phyloP scores from a whole-genome alignment of 2,113 vertebrate species.

The Vulpes vulpes region DNA sequence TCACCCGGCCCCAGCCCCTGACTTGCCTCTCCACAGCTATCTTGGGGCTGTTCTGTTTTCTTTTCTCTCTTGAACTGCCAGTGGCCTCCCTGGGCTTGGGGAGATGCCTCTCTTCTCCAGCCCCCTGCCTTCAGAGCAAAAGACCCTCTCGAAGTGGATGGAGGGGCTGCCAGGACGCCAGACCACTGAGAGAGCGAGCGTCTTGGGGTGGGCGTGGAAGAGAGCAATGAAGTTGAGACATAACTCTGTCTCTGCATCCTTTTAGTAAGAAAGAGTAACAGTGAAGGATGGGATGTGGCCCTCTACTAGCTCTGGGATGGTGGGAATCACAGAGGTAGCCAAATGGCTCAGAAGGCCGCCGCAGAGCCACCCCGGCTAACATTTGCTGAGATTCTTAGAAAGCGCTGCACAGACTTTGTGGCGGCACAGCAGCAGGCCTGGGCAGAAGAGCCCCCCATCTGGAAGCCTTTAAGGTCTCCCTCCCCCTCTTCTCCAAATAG shows the following conservation, averaged over 20 bases:
- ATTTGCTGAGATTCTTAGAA: slow-evolving; percentile 82
- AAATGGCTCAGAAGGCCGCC: slow-evolving; percentile 53
- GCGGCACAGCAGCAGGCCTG: slow-evolving; percentile 70
- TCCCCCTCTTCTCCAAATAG: slow-evolving; percentile 81
- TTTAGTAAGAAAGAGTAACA: background rate
- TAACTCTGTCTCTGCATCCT: background rate
- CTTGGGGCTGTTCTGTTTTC: background rate
- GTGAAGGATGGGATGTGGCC: background rate
- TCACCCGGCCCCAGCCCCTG: background rate
- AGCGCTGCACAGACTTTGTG: slow-evolving; percentile 77
- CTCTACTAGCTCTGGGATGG: background rate
- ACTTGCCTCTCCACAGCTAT: background rate
- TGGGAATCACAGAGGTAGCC: slow-evolving; percentile 46
- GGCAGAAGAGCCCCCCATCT: slow-evolving; percentile 80
- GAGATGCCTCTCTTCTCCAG: background rate
- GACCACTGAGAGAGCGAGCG: background rate
- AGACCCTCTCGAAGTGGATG: background rate
- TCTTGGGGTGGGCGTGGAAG: background rate
- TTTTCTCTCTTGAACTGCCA: background rate
- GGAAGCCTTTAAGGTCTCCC: slow-evolving; percentile 84
- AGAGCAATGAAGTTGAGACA: background rate
- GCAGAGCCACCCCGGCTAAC: slow-evolving; percentile 48
- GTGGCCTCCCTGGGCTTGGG: background rate
- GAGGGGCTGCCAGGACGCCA: background rate
- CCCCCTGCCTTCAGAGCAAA: background rate